Conservation (phyloP, 1,140 invertebrate species). For the Cotesia chilonis region DNA sequence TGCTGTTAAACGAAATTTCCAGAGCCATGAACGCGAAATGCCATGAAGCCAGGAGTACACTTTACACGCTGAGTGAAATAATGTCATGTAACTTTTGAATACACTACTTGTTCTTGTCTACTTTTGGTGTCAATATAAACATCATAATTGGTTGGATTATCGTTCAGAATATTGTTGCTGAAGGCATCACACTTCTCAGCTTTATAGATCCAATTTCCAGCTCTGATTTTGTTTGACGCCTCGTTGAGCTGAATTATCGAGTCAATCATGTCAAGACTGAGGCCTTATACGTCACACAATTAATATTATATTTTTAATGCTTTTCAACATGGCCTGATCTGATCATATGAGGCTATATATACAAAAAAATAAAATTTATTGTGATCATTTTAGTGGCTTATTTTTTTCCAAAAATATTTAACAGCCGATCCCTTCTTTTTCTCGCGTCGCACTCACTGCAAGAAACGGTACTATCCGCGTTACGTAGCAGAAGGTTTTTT, state of each 20-base stretch:
- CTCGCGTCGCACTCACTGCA: too few species aligned
- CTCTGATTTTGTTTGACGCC: conserved; percentile 58
- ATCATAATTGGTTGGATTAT: conserved; percentile 57
- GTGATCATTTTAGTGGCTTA: too few species aligned
- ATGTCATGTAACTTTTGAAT: not conserved
- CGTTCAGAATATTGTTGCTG: conserved; percentile 53
- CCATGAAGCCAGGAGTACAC: not conserved
- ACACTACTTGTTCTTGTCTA: not conserved
- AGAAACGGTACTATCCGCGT: too few species aligned
- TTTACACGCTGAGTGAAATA: not conserved
- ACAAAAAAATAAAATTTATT: too few species aligned
- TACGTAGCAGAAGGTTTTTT: too few species aligned
- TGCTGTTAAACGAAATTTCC: conserved; percentile 27
- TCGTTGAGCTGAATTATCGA: conserved; percentile 59
- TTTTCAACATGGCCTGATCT: too few species aligned
- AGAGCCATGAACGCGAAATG: conserved; percentile 4
- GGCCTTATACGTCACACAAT: not conserved
- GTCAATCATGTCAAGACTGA: conserved; percentile 25
- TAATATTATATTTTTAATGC: too few species aligned
- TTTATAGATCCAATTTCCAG: conserved; percentile 51
- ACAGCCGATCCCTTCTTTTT: too few species aligned
- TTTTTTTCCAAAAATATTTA: too few species aligned
- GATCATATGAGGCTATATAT: too few species aligned
- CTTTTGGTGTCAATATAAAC: not conserved
- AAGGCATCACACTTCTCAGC: conserved; percentile 47